phyloP scores from a whole-genome alignment of 2,113 vertebrate species.

The Tinamus guttatus region DNA sequence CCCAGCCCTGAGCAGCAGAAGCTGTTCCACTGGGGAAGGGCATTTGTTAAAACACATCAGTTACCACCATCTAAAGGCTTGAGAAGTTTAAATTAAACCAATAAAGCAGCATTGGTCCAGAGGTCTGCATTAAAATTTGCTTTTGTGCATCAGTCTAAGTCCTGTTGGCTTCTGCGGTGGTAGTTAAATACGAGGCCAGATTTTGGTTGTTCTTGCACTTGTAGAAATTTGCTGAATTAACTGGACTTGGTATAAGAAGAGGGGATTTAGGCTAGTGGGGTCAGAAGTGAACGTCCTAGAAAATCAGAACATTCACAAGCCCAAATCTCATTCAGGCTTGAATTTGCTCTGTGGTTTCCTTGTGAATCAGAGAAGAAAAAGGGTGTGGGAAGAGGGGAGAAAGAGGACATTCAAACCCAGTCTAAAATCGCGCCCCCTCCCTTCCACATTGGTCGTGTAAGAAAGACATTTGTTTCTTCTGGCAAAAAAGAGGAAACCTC shows the following conservation, averaged over 20 bases:
- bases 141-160: accelerated
- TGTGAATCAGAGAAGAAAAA: constrained; percentile 50
- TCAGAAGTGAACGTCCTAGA: background rate
- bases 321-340: background rate
- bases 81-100: background rate
- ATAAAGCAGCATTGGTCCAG: background rate
- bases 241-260: background rate
- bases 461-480: constrained; percentile 61
- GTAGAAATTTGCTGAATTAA: background rate
- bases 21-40: background rate
- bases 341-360: constrained; percentile 63
- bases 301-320: background rate
- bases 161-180: background rate
- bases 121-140: background rate
- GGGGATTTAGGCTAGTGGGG: background rate
- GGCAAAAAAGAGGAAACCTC: constrained; percentile 24
- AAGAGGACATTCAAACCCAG: background rate
- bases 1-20: constrained; percentile 6
- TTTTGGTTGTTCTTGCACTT: background rate
- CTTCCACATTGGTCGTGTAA: background rate
- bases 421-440: constrained; percentile 17
- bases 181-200: background rate
- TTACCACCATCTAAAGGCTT: background rate
- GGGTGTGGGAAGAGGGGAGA: constrained; percentile 24
- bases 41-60: background rate